These are phyloP conservation scores for Chelidonichthys spinosus DNA, from an alignment of 2,797 vertebrate genomes.

Conservation along the genomic window DNA sequence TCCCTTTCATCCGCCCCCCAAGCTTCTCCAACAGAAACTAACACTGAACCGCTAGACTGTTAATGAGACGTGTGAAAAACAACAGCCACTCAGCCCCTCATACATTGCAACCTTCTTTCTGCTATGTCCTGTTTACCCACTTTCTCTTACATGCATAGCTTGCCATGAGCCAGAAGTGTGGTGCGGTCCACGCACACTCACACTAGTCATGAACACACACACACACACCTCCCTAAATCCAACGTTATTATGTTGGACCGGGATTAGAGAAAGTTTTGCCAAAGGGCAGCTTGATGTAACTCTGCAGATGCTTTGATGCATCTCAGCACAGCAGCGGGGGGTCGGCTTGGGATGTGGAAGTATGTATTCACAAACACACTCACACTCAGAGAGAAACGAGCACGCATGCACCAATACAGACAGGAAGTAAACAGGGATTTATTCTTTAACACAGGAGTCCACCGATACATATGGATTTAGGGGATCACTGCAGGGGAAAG, in stretches of 20 bases:
- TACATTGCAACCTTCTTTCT: conserved; percentile 21
- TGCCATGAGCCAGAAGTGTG: conserved; percentile 1
- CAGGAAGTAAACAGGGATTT: background rate
- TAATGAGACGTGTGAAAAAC: background rate
- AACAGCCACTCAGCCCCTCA: background rate
- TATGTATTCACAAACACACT: conserved; percentile 26
- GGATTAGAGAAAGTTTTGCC: conserved; percentile 30
- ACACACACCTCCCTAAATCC: conserved; percentile 7
- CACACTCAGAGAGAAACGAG: conserved; percentile 8
- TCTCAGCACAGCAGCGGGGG: conserved; percentile 36
- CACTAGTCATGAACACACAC: background rate
- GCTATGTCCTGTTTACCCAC: conserved; percentile 1
- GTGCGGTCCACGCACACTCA: background rate
- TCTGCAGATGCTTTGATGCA: conserved; percentile 67
- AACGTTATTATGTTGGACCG: conserved; percentile 8
- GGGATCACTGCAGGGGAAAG: background rate
- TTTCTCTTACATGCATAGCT: conserved; percentile 10
- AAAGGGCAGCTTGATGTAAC: conserved; percentile 56
- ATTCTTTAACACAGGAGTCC: conserved; percentile 1
- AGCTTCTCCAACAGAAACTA: background rate
- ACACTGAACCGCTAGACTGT: too few relatives aligned
- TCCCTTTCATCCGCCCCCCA: background rate
- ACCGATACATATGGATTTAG: background rate
- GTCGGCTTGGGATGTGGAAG: conserved; percentile 40
- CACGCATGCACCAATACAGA: conserved; percentile 14